Base-by-base conservation (phyloP, 2,888 invertebrate species). In the Latheticus oryzae region DNA sequence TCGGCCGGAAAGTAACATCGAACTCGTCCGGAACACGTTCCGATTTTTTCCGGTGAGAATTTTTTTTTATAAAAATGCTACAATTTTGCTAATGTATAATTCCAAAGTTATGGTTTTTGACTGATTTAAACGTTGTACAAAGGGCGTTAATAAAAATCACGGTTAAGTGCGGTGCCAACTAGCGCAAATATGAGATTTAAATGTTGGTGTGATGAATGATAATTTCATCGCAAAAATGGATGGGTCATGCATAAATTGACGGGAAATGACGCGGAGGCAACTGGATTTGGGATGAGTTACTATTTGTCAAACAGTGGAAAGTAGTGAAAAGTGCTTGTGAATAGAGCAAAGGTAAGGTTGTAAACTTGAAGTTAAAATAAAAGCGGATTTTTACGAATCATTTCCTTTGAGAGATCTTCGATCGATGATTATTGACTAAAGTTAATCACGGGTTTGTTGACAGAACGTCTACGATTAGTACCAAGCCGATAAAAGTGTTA, bases 1-100 rank as follows among this genome's bases (percentile, higher is more conserved):
- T 60, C 57, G 43, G 53, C 51, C 63, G 57, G 52, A 56, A 63
- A 60, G 47, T 52, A 8, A 11, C 26, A 5, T 13, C 28, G 28
- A 21, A 13, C 30, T 28, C 38, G 38, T 28, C 28, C 30, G 47
- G 16, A 48, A 35, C 48, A 48, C 48, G 48, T 35, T 45, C 17
- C 32, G 32, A 33, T 33, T 38, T 38, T n/a, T 35, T 12, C 28
- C 47, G 47, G 33, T 15, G 28, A 28, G n/a, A n/a, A n/a, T n/a
- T n/a, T n/a, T n/a, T n/a, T n/a, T 28, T 28, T 28, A 12, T 11
- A 9, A 28, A 28, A 28, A 28, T 28, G 5, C 8, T n/a, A n/a
- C 24, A 24, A 8, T 24, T 24, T 24, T 5, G 21, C n/a, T n/a
- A n/a, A n/a, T n/a, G n/a, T n/a, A n/a, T n/a, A n/a, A 1, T 3